Conservation (phyloP, 2,113 vertebrate species). For the Aplodontia rufa region DNA sequence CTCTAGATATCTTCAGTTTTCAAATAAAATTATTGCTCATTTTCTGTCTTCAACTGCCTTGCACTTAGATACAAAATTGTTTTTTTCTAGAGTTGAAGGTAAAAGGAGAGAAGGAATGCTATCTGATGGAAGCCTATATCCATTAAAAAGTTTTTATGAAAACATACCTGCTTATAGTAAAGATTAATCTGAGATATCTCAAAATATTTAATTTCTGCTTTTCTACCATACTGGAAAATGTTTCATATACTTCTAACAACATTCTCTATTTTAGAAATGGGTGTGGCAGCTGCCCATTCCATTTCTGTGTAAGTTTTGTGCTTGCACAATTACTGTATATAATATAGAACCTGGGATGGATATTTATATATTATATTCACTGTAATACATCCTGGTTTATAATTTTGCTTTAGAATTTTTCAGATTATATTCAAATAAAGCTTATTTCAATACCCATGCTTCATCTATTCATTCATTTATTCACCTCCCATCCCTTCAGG, state of each 20-base stretch:
- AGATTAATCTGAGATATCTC: background rate
- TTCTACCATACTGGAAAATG: background rate
- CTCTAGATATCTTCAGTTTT: background rate
- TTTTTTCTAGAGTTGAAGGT: background rate
- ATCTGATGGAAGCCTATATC: background rate
- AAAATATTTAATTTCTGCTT: background rate
- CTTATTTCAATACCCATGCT: background rate
- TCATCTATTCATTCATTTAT: conserved; percentile 18
- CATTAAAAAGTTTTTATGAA: background rate
- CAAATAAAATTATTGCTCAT: background rate
- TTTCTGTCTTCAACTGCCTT: background rate
- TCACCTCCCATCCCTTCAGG: background rate
- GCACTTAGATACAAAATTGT: background rate
- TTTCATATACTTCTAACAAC: background rate
- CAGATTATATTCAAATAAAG: conserved; percentile 32
- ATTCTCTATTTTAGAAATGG: background rate
- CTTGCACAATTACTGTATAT: background rate
- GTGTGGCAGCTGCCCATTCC: background rate
- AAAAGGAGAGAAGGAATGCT: background rate
- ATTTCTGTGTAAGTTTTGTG: background rate
- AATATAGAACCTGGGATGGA: background rate
- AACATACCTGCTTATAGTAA: background rate
- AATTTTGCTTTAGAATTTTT: background rate
- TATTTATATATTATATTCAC: background rate
- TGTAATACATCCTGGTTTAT: background rate